Conservation (phyloP, 2,113 vertebrate species). For the Phaethon lepturus region DNA sequence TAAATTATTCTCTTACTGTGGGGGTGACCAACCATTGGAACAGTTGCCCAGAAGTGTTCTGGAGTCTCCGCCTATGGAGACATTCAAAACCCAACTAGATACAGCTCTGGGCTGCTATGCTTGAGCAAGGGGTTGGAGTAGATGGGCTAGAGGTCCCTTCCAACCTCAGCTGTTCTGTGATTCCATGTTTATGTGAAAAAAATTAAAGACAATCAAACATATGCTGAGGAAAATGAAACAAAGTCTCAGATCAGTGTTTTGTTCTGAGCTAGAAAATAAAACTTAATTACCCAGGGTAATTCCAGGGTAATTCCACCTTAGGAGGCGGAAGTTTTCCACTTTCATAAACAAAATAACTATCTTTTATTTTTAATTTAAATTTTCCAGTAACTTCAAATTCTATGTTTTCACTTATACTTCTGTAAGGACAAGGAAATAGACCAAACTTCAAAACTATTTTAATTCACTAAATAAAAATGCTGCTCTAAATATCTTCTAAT, state of each 20-base stretch:
- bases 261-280: neutral
- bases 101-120: rapidly evolving
- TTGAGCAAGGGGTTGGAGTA: rapidly evolving
- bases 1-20: neutral
- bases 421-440: neutral
- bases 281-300: neutral
- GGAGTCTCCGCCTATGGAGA: neutral
- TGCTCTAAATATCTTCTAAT: neutral
- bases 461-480: neutral
- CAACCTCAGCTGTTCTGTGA: neutral
- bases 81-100: neutral
- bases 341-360: neutral
- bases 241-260: neutral
- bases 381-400: neutral
- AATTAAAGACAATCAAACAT: neutral
- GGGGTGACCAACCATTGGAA: neutral
- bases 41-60: neutral
- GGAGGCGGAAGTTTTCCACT: neutral
- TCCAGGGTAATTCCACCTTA: neutral
- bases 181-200: neutral
- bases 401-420: neutral
- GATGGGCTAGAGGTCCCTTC: rapidly evolving
- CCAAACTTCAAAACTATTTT: neutral
- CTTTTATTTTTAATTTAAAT: neutral
- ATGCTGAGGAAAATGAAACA: neutral